Evolutionary conservation across 23 tunicate genomes (phyloP).

Genomic region (Trididemnum miniatum): DNA sequence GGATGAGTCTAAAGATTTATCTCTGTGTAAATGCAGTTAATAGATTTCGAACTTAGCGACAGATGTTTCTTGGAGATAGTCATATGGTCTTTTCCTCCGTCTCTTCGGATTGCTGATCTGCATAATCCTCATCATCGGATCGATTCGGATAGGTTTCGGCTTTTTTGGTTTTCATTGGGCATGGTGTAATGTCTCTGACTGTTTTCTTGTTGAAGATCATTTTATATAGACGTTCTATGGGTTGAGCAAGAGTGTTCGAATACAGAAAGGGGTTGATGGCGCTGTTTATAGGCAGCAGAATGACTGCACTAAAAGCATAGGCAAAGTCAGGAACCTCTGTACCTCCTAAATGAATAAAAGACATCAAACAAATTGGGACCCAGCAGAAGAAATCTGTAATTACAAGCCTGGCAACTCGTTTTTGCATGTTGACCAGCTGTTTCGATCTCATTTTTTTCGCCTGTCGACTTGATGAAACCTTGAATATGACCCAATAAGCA

Average conservation of each 20-base stretch:
- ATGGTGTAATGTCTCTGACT: not conserved
- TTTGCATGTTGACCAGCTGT: conserved; percentile 44
- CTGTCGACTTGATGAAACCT: not conserved
- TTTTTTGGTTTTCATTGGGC: not conserved
- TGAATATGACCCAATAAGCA: conserved; percentile 55
- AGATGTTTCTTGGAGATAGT: not conserved
- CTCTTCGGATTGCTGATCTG: not conserved
- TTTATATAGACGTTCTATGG: not conserved
- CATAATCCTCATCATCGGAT: conserved; percentile 15
- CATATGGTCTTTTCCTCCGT: conserved; percentile 14
- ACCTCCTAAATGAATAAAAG: conserved; percentile 60
- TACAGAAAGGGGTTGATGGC: conserved; percentile 76
- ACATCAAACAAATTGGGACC: conserved; percentile 73
- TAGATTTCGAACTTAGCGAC: too few relatives aligned
- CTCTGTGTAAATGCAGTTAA: too few relatives aligned
- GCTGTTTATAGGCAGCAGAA: conserved; percentile 82
- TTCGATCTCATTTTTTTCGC: conserved; percentile 24
- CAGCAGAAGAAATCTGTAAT: conserved; percentile 75
- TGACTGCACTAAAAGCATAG: conserved; percentile 69
- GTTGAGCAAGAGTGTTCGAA: conserved; percentile 37
- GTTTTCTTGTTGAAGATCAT: not conserved
- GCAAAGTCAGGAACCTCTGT: conserved; percentile 26
- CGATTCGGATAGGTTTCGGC: not conserved
- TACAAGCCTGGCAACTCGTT: conserved; percentile 50
- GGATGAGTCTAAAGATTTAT: too few relatives aligned